phyloP scores from a whole-genome alignment of 2,797 vertebrate species.

The Danio tinwini region DNA sequence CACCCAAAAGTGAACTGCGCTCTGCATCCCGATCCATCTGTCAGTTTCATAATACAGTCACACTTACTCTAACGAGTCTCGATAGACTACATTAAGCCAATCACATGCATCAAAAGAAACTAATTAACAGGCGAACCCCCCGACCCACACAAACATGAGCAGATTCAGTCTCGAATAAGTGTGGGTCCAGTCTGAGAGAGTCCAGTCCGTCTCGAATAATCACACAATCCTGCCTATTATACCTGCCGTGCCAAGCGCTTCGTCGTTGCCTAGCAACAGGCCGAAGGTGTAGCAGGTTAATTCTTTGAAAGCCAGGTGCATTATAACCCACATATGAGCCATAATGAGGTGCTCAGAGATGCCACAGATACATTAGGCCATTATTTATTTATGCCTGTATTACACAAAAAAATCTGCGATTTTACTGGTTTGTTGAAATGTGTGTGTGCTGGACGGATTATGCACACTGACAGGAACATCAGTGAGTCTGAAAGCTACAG shows the following conservation, averaged over 20 bases:
- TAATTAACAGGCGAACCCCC: constrained; percentile 9
- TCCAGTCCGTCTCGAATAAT: constrained; percentile 54
- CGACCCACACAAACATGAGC: constrained; percentile 25
- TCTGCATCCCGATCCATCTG: background rate
- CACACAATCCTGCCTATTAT: constrained; percentile 67
- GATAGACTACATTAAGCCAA: constrained; percentile 19
- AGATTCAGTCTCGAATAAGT: background rate
- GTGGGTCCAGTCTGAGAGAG: constrained; percentile 35
- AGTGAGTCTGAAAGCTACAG: no score
- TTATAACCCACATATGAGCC: constrained; percentile 61
- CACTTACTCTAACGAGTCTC: constrained; percentile 30
- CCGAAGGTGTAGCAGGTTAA: constrained; percentile 79
- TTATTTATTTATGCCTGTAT: constrained; percentile 7
- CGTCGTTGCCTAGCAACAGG: constrained; percentile 80
- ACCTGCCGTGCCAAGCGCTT: constrained; percentile 65
- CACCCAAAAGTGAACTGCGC: constrained; percentile 68
- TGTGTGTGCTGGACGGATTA: no score
- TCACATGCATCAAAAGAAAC: constrained; percentile 13
- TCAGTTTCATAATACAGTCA: background rate
- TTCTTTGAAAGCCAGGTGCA: constrained; percentile 75
- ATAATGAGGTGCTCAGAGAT: constrained; percentile 44
- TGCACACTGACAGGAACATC: no score
- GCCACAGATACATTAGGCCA: background rate
- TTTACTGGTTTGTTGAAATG: background rate
- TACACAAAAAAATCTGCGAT: background rate